Evolutionary conservation across 2,113 vertebrate genomes (phyloP).

Genomic region (Tamias sibiricus): DNA sequence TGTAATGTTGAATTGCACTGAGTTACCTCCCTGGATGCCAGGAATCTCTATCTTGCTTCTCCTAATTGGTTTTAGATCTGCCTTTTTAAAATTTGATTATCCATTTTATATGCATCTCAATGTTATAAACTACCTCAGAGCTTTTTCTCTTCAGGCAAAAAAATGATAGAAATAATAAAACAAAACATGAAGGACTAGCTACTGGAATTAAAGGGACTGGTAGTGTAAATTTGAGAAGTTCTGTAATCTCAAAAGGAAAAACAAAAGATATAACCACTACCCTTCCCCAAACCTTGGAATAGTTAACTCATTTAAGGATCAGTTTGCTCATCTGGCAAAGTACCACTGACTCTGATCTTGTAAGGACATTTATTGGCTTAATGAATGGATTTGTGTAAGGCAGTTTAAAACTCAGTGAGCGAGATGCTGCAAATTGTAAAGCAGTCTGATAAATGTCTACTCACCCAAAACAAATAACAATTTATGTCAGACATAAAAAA

Average conservation of each 20-base stretch:
- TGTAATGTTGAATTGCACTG: constrained; percentile 47
- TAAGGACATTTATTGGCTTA: constrained; percentile 68
- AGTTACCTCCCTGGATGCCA: constrained; percentile 9
- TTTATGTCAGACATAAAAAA: constrained; percentile 70
- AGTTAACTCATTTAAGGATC: constrained; percentile 40
- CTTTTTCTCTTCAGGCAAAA: neutral
- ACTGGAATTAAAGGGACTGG: neutral
- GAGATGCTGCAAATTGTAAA: constrained; percentile 71
- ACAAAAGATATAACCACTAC: neutral
- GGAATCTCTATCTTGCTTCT: constrained; percentile 26
- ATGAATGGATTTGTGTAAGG: constrained; percentile 67
- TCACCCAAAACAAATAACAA: constrained; percentile 71
- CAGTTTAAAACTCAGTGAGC: constrained; percentile 66
- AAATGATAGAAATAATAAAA: constrained; percentile 38
- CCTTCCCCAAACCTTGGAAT: neutral
- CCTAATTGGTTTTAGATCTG: constrained; percentile 54
- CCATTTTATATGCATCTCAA: constrained; percentile 32
- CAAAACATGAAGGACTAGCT: constrained; percentile 5
- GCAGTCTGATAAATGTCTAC: constrained; percentile 68
- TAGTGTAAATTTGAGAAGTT: neutral
- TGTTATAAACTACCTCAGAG: neutral
- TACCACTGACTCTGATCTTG: constrained; percentile 52
- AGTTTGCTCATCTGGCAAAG: constrained; percentile 54
- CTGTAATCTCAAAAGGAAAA: constrained; percentile 35
- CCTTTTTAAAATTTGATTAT: constrained; percentile 31